Base-by-base conservation (phyloP, 1,140 invertebrate genomes). In the Drosophila takahashii region DNA sequence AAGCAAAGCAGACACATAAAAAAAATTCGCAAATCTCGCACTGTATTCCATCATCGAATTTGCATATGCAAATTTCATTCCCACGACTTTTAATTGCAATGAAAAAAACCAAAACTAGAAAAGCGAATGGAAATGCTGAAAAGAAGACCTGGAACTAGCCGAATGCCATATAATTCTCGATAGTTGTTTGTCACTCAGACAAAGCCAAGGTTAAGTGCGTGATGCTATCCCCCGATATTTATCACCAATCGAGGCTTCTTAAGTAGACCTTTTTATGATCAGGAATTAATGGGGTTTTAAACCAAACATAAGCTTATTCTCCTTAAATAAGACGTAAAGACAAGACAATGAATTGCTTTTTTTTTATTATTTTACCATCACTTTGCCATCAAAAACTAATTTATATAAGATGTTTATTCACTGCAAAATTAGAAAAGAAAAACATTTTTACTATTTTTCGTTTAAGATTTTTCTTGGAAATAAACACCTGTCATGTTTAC, bases 61-160 rank as follows among this genome's bases (percentile, higher is more conserved):
- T 74, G 79, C 79, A 83, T 84, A 87, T 87, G 83, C 84, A 87
- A 87, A 87, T 87, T 70, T 57, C 56, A 77, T 89, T 87, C 83
- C 84, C 83, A 87, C 79, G 84, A 89, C 76, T 87, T 86, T 83
- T 79, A 86, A 86, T 83, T 87, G 60, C 58, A 42, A 34, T 39
- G 37, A 57, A 77, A 80, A 80, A 64, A 48, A 54, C 26, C 13
- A 69, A 73, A 34, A 51, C 32, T 52, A 60, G 27, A 27, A 62
- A 41, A 64, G 44, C 15, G 44, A 57, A 56, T 57, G 39, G 22
- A 61, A 60, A 42, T 57, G 64, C 66, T 15, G 37, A 60, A 53
- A 74, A 80, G 62, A 72, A 84, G 78, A 59, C 59, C 74, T 72
- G 39, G 59, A 78, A 52, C 59, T 9, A 67, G 26, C 64, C 67